phyloP scores from a whole-genome alignment of 2,888 invertebrate species.

The Patella depressa region DNA sequence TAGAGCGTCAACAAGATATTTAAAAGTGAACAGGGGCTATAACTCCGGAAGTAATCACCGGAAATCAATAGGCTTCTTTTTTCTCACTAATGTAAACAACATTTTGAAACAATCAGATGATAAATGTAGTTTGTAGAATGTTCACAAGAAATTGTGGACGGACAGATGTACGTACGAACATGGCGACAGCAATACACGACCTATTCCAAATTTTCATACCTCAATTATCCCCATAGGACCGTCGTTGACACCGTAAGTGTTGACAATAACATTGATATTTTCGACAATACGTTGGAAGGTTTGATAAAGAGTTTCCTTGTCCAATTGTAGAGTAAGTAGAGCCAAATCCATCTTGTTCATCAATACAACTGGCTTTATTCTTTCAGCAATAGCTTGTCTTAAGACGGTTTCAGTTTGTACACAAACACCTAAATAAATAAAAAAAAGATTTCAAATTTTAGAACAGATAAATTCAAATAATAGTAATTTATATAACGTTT shows the following conservation, averaged over 20 bases:
- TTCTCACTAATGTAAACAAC: too few species aligned
- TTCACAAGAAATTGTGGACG: too few species aligned
- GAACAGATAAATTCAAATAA: neutral
- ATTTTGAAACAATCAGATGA: too few species aligned
- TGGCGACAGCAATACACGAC: too few species aligned
- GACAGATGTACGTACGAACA: too few species aligned
- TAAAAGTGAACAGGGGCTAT: too few species aligned
- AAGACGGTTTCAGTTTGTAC: constrained; percentile 99
- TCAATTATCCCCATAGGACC: constrained; percentile 99
- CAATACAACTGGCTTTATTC: constrained; percentile 99
- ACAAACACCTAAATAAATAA: constrained; percentile 89
- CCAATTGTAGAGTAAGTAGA: constrained; percentile 94
- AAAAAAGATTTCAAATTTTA: neutral
- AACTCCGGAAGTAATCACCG: too few species aligned
- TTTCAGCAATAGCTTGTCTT: constrained; percentile 99
- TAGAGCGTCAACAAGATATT: too few species aligned
- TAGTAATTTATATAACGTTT: neutral
- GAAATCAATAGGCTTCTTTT: too few species aligned
- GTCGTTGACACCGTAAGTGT: constrained; percentile 95
- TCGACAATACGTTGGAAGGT: constrained; percentile 99
- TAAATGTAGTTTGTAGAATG: too few species aligned
- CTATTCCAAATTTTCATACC: constrained; percentile 73
- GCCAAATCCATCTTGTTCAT: constrained; percentile 99
- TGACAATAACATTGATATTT: constrained; percentile 99
- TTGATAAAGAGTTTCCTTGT: constrained; percentile 96